Conservation (phyloP, 1,140 invertebrate species). For the Calephelis nemesis region DNA sequence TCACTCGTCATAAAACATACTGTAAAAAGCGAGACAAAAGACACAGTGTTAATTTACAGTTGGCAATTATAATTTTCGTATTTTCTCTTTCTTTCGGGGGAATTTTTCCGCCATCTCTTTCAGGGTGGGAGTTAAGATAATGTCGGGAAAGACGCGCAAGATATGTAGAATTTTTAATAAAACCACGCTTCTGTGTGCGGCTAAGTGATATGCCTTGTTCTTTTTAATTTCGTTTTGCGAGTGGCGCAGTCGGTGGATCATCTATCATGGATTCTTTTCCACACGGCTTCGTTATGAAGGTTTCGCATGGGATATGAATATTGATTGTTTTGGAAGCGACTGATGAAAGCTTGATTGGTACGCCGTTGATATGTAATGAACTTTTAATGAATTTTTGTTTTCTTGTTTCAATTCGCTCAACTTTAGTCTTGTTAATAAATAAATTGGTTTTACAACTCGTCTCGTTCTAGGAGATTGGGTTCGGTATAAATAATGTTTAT, state of each 20-base stretch:
- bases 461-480: too few relatives aligned
- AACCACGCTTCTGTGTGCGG: constrained; percentile 69
- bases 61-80: constrained; percentile 78
- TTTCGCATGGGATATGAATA: constrained; percentile 77
- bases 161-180: constrained; percentile 79
- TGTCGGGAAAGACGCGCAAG: constrained; percentile 64
- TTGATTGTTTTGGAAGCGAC: constrained; percentile 62
- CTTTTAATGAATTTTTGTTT: background rate
- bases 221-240: constrained; percentile 76
- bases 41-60: constrained; percentile 75
- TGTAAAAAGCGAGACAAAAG: constrained; percentile 46
- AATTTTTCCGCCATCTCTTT: constrained; percentile 60
- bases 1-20: constrained; percentile 34
- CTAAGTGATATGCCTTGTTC: constrained; percentile 78
- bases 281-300: constrained; percentile 55
- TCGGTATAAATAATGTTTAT: too few relatives aligned
- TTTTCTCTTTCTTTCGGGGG: constrained; percentile 61
- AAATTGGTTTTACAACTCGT: too few relatives aligned
- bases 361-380: constrained; percentile 63
- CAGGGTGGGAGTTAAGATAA: constrained; percentile 58
- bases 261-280: constrained; percentile 59
- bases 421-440: background rate
- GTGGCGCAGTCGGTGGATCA: constrained; percentile 53
- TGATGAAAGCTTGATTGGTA: constrained; percentile 75
- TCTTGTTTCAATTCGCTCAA: background rate